These are phyloP conservation scores for Mallotus villosus DNA, from an alignment of 2,797 vertebrate genomes.

Conservation along the genomic window DNA sequence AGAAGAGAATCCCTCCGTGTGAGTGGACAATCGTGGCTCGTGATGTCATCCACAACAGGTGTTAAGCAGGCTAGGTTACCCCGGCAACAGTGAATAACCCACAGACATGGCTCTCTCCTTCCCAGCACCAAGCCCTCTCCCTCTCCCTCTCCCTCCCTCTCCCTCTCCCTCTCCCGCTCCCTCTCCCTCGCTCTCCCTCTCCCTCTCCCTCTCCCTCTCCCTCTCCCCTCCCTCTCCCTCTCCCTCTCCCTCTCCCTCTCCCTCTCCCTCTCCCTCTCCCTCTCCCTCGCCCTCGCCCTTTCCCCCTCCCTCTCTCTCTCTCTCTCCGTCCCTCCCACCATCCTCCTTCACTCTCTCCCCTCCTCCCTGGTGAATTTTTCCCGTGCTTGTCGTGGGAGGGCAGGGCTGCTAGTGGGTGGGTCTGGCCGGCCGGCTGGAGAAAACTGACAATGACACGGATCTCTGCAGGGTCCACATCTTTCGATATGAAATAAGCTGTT, in stretches of 20 bases:
- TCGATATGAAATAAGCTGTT: conserved; percentile 74
- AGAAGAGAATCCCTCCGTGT: conserved; percentile 35
- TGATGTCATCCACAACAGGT: conserved; percentile 67
- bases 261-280: conserved; percentile 27
- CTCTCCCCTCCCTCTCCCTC: background rate
- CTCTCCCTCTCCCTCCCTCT: background rate
- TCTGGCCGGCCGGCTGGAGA: conserved; percentile 46
- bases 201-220: background rate
- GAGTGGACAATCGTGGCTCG: conserved; percentile 50
- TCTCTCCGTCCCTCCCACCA: conserved; percentile 13
- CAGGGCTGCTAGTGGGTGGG: conserved; percentile 22
- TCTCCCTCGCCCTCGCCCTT: background rate
- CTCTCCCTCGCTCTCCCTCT: conserved; percentile 7
- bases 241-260: conserved; percentile 21
- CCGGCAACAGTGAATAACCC: conserved; percentile 64
- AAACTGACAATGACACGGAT: conserved; percentile 72
- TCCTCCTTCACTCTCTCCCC: background rate
- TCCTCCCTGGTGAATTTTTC: too few species aligned
- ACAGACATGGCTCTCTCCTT: conserved; percentile 50
- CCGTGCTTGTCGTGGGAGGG: too few species aligned
- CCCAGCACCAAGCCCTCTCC: conserved; percentile 22
- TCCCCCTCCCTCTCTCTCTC: conserved; percentile 33
- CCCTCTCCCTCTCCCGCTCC: conserved; percentile 31
- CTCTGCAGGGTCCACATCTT: conserved; percentile 68
- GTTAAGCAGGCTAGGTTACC: conserved; percentile 67